Evolutionary conservation across 2,888 invertebrate species (phyloP).

Genomic region (Horisme vitalbata): DNA sequence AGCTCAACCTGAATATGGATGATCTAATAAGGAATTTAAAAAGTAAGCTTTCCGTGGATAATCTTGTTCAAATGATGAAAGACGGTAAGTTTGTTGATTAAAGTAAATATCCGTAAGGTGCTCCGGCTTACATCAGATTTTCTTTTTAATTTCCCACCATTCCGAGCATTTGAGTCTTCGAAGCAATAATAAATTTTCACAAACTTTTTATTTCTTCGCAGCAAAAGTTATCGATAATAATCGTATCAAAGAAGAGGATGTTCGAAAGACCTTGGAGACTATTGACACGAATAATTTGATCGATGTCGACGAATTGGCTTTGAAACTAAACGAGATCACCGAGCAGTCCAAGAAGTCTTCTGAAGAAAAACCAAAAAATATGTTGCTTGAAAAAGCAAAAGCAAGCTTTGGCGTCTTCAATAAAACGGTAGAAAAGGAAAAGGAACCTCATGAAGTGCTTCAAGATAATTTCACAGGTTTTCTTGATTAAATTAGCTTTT

Average conservation of each 20-base stretch:
- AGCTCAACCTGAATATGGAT: constrained; percentile 46
- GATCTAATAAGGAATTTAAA: constrained; percentile 53
- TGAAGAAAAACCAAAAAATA: constrained; percentile 21
- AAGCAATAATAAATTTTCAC: no score
- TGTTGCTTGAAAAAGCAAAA: constrained; percentile 25
- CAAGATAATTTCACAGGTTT: constrained; percentile 32
- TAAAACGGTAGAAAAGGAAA: constrained; percentile 1
- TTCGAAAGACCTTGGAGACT: constrained; percentile 41
- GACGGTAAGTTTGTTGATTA: constrained; percentile 41
- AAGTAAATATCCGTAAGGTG: not conserved
- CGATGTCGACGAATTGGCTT: constrained; percentile 41
- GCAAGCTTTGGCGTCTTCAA: constrained; percentile 29
- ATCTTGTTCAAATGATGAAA: constrained; percentile 45
- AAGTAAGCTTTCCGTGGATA: constrained; percentile 47
- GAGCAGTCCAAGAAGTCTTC: constrained; percentile 26
- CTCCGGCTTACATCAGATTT: not conserved
- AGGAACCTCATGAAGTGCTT: constrained; percentile 20
- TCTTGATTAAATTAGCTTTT: constrained; percentile 26
- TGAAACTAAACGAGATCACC: constrained; percentile 37
- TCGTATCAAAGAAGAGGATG: constrained; percentile 39
- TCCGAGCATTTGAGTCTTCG: no score
- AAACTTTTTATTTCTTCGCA: no score
- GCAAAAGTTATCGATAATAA: constrained; percentile 40
- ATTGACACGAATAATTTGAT: constrained; percentile 38
- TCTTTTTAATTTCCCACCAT: constrained; percentile 2